Conservation (phyloP, 2,888 invertebrate species). For the Ptilodon capucinus region DNA sequence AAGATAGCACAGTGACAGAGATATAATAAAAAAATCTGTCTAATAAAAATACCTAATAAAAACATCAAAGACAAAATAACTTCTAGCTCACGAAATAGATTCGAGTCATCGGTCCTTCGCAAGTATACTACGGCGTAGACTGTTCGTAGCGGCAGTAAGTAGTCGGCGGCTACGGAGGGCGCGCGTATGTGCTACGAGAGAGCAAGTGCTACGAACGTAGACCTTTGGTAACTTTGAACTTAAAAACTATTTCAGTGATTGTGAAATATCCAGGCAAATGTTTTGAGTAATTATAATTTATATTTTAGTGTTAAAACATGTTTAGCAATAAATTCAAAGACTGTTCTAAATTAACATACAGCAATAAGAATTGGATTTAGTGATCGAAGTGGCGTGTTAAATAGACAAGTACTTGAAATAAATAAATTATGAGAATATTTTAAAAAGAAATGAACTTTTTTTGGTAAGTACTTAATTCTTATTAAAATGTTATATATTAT, state of each 20-base stretch:
- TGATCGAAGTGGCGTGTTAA: slow-evolving; percentile 9
- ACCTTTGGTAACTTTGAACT: slow-evolving; percentile 25
- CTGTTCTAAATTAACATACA: slow-evolving; percentile 2
- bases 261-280: slow-evolving; percentile 2
- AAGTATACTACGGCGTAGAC: slow-evolving; percentile 51
- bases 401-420: neutral
- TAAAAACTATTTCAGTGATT: slow-evolving; percentile 16
- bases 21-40: neutral
- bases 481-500: neutral
- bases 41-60: neutral
- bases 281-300: neutral
- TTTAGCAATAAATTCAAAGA: neutral
- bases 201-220: slow-evolving; percentile 27
- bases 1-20: too few relatives aligned
- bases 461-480: slow-evolving; percentile 23
- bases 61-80: neutral
- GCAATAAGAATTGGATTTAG: slow-evolving; percentile 7
- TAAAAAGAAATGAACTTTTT: slow-evolving; percentile 6
- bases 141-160: slow-evolving; percentile 63
- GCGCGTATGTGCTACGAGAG: slow-evolving; percentile 50
- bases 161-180: slow-evolving; percentile 54
- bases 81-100: slow-evolving; percentile 4
- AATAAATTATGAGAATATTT: slow-evolving; percentile 11
- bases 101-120: slow-evolving; percentile 12
- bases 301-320: slow-evolving; percentile 1